Percentiles rank a stretch among this genome's conserved stretches.
phyloP scores from a whole-genome alignment of 2,113 vertebrate genomes.

The Notothenia rossii region DNA sequence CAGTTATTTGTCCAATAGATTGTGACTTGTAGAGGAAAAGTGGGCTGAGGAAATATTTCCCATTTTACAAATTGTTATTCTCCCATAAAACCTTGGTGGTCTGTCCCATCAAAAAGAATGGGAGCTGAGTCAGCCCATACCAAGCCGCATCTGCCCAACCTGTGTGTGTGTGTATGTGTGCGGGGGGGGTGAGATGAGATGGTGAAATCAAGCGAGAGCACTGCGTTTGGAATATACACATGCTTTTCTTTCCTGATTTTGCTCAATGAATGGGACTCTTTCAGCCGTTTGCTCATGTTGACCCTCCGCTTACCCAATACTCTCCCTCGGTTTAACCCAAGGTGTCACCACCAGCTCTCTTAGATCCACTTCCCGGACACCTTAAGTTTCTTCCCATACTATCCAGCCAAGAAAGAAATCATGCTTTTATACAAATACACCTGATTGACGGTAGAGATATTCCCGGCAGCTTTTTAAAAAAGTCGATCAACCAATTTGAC shows the following conservation, averaged over 20 bases:
- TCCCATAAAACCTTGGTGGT: slow-evolving; percentile 54
- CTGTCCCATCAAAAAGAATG: slow-evolving; percentile 42
- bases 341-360: slow-evolving; percentile 44
- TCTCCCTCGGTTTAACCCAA: slow-evolving; percentile 59
- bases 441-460: slow-evolving; percentile 28
- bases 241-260: slow-evolving; percentile 69
- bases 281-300: slow-evolving; percentile 59
- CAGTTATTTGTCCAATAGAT: neutral
- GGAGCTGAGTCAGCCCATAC: slow-evolving; percentile 54
- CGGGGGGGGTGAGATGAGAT: slow-evolving; percentile 12
- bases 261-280: slow-evolving; percentile 78
- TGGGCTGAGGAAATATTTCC: slow-evolving; percentile 34
- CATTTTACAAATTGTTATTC: slow-evolving; percentile 38
- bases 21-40: neutral
- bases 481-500: slow-evolving; percentile 33
- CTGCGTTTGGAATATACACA: slow-evolving; percentile 61
- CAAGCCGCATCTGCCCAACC: neutral
- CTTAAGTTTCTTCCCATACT: slow-evolving; percentile 29
- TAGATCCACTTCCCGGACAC: slow-evolving; percentile 31
- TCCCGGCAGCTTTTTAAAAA: slow-evolving; percentile 19
- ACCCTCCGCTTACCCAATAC: slow-evolving; percentile 61
- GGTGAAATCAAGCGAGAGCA: slow-evolving; percentile 63
- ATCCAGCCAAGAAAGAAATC: slow-evolving; percentile 5
- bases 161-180: neutral
- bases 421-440: slow-evolving; percentile 54